phyloP scores from a whole-genome alignment of 2,113 vertebrate genomes.

The Taxidea taxus region DNA sequence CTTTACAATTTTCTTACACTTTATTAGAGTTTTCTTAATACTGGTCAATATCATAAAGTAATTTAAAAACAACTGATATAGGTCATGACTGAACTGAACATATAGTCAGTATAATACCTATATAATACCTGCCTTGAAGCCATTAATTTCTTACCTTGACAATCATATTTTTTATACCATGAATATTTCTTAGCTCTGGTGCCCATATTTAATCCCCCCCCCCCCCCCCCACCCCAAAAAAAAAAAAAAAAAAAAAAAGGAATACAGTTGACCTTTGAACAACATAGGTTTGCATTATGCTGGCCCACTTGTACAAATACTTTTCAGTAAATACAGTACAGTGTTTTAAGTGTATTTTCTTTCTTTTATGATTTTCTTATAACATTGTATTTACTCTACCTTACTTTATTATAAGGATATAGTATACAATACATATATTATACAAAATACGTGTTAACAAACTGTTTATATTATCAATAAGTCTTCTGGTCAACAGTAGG shows the following conservation, averaged over 20 bases:
- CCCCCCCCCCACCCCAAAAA: fast-evolving
- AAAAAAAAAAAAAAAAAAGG: no score
- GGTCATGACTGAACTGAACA: neutral
- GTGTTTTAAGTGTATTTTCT: neutral
- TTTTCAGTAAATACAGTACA: neutral
- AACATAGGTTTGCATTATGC: neutral
- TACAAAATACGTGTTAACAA: neutral
- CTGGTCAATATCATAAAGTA: neutral
- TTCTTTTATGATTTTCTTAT: neutral
- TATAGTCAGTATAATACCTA: neutral
- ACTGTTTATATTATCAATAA: neutral
- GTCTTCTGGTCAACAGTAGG: neutral
- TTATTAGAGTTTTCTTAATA: neutral
- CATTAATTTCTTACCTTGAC: neutral
- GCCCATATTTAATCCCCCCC: neutral
- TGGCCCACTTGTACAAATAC: neutral
- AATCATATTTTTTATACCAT: neutral
- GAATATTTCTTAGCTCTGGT: neutral
- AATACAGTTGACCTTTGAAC: neutral
- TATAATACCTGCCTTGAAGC: neutral
- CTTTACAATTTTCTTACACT: neutral
- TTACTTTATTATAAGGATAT: neutral
- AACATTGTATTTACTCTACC: neutral
- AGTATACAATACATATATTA: neutral
- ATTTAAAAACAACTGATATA: neutral